Evolutionary conservation across 2,113 vertebrate species (phyloP), one percentile per base, ranked within the genome.

Genomic region (Paedocypris sp.): DNA sequence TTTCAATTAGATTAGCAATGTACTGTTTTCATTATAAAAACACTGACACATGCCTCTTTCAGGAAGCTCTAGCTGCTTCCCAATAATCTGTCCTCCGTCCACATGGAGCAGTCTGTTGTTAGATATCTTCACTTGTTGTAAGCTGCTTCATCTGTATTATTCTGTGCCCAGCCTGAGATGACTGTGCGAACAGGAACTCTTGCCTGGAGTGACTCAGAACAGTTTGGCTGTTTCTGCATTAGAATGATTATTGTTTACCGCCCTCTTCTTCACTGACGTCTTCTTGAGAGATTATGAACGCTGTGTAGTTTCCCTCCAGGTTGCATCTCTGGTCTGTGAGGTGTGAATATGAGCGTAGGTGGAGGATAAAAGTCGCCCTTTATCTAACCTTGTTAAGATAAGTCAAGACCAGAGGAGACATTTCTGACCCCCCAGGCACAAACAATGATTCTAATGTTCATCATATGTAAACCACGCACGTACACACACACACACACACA

Each of bases 221-320:
- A 57, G 53, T 58, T 32, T 31, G 39, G 4, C 33, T 15, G 33
- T 9, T 25, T 67, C 28, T 42, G 59, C 53, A 62, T 73, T 53
- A 67, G 11, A 16, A 35, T 33, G 20, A 64, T 51, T 74, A 8
- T 19, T 12, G 49, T 73, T 72, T 71, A 28, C 67, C 59, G 52
- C 54, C 45, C 60, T 54, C 60, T 50, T 66, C 25, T 50, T 66
- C 7, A 52, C 64, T 75, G 69, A 67, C 66, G 64, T 60, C 51
- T 50, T 57, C 29, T 41, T n/a, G 20, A 64, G 25, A 50, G 50
- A 59, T 26, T 68, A 68, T 47, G 60, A 59, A 59, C 6, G n/a
- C 50, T 38, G 28, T 22, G 46, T 49, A 53, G 26, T 10, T 41
- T 10, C 52, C 60, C 51, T 51, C 45, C 51, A 68, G 60, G 58